Base-by-base conservation (phyloP, 1,140 invertebrate genomes). In the Tyrophagus putrescentiae region DNA sequence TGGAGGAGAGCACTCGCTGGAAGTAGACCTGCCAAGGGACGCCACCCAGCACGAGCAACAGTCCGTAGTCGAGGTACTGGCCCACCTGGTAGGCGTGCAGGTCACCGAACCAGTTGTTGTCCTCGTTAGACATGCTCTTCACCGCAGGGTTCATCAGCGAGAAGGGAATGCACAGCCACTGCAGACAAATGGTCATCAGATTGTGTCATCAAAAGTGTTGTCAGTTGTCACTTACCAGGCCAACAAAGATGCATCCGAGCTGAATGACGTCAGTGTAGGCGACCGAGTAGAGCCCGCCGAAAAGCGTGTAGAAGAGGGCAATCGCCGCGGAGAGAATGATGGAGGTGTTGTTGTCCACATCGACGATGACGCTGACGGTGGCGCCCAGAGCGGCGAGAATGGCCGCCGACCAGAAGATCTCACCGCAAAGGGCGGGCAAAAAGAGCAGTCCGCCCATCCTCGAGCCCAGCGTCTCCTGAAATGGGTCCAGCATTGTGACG, bases 11-110 rank as follows among this genome's bases (percentile, higher is more conserved):
- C 0, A 98, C 94, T 41, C 95, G 76, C 76, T 98, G 95, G 74
- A 98, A 98, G 70, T 97, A 98, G 3, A 96, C 92, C 80, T 94
- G 90, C 95, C 95, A 98, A 0, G 95, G 95, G 67, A 98, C 97
- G 27, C 95, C 95, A 7, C 95, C 95, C 68, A 97, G 95, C 42
- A 96, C 78, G 7, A 98, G 77, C 48, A 98, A 76, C 56, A 98
- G 75, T 25, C 85, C 89, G 64, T 87, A 84, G 75, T 98, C 95
- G 23, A 92, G 69, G 71, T 96, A 98, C 53, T 78, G 80, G 70
- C 85, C 88, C 41, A 84, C 87, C 81, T 5, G 79, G 72, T 0
- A 80, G 71, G 7, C 83, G 77, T 4, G 97, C 74, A 11, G 76
- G 71, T 0, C 91, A 31, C 62, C 90, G 50, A 96, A 84, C 91